These are phyloP conservation scores for Paedocypris micromegethes DNA, from an alignment of 2,797 vertebrate species.

Conservation along the genomic window DNA sequence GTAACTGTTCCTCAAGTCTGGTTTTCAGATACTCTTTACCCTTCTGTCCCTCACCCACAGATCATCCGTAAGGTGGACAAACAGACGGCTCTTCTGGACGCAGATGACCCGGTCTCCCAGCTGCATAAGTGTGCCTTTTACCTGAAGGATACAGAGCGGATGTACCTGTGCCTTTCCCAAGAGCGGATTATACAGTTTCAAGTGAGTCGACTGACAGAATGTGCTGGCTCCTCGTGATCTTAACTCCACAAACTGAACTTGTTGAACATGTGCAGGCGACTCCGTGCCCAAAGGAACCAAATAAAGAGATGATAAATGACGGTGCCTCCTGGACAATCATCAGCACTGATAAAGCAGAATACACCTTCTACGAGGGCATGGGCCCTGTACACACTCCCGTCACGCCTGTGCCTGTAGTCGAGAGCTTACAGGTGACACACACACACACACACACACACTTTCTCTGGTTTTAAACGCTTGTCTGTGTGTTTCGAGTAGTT, in stretches of 20 bases:
- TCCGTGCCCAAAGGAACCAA: conserved; percentile 99
- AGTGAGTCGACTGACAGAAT: conserved; percentile 64
- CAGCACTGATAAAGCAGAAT: conserved; percentile 98
- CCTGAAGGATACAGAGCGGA: conserved; percentile 99
- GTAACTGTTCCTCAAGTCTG: no score
- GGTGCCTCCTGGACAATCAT: conserved; percentile 99
- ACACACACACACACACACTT: conserved; percentile 46
- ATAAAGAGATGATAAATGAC: conserved; percentile 99
- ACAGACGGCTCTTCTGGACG: conserved; percentile 94
- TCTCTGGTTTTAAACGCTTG: conserved; percentile 62
- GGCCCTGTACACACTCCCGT: conserved; percentile 93
- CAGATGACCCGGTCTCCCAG: conserved; percentile 96
- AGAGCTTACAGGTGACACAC: conserved; percentile 88
- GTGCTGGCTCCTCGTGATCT: neutral
- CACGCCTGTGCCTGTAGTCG: conserved; percentile 97
- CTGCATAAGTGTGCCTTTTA: conserved; percentile 99
- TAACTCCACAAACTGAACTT: neutral
- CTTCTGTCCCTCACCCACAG: conserved; percentile 53
- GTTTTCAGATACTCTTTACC: neutral
- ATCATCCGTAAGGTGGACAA: conserved; percentile 99
- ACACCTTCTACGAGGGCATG: conserved; percentile 99
- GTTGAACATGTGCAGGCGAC: conserved; percentile 75
- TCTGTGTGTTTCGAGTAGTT: conserved; percentile 66
- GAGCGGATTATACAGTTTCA: conserved; percentile 99
- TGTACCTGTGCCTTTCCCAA: conserved; percentile 99